Conservation (phyloP, 2,797 vertebrate species). For the Lagocephalus sceleratus region DNA sequence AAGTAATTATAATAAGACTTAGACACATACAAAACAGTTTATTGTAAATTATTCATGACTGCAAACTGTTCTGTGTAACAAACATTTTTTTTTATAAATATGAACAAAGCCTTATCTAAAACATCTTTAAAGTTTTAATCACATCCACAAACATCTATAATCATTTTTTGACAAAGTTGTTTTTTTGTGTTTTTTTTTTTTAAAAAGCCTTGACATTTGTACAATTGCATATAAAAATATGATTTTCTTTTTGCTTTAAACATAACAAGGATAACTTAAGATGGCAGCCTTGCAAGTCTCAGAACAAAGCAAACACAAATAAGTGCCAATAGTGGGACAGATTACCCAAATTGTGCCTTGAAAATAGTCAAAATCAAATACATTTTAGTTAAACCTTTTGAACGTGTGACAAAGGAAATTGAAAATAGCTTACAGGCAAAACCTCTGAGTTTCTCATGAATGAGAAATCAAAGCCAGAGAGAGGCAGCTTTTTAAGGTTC, state of each 20-base stretch:
- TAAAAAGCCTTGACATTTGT: constrained; percentile 50
- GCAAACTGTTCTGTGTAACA: constrained; percentile 78
- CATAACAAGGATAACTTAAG: constrained; percentile 63
- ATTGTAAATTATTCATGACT: constrained; percentile 68
- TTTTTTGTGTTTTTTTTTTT: constrained; percentile 7
- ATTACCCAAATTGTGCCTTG: constrained; percentile 12
- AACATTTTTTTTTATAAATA: constrained; percentile 76
- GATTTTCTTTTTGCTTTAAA: constrained; percentile 49
- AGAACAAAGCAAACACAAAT: constrained; percentile 34
- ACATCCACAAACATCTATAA: constrained; percentile 57
- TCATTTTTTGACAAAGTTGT: constrained; percentile 37
- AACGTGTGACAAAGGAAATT: constrained; percentile 9
- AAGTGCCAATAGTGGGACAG: constrained; percentile 51
- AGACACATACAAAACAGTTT: constrained; percentile 15
- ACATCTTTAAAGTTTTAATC: constrained; percentile 50
- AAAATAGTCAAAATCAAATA: constrained; percentile 45
- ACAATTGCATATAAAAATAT: constrained; percentile 75
- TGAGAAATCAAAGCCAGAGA: constrained; percentile 43
- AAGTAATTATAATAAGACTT: not conserved
- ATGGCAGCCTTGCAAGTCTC: constrained; percentile 1
- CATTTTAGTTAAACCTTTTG: constrained; percentile 32
- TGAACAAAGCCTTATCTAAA: constrained; percentile 71
- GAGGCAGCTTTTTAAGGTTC: constrained; percentile 31
- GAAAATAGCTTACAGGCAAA: constrained; percentile 34
- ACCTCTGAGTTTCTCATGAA: constrained; percentile 24